Conservation (phyloP, 1,140 invertebrate genomes). For the Phocides pigmalion region DNA sequence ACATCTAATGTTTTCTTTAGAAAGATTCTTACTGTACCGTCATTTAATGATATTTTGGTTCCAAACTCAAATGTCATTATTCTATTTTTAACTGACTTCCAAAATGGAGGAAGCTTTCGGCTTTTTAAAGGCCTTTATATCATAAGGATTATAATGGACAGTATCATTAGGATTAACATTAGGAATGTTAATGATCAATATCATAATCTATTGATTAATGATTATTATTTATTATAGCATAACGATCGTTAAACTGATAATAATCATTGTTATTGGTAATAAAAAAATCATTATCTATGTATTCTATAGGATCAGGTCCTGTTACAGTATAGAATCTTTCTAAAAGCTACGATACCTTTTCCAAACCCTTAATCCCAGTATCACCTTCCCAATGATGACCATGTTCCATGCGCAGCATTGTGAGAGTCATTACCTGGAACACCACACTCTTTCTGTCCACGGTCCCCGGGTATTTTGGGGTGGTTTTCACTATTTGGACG, state of each 20-base stretch:
- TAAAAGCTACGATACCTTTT: slow-evolving; percentile 21
- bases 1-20: not conserved
- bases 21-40: not conserved
- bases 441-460: slow-evolving; percentile 77
- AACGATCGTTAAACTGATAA: not conserved
- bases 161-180: no score
- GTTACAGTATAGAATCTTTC: slow-evolving; percentile 20
- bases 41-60: not conserved
- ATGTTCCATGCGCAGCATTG: slow-evolving; percentile 55
- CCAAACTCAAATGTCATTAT: not conserved
- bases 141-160: no score
- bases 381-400: slow-evolving; percentile 34
- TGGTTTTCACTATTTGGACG: slow-evolving; percentile 88
- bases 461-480: slow-evolving; percentile 89
- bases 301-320: no score
- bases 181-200: no score
- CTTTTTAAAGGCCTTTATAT: no score
- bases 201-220: no score
- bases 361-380: slow-evolving; percentile 22
- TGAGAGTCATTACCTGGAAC: slow-evolving; percentile 74
- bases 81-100: not conserved
- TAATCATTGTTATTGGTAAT: not conserved
- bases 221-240: no score
- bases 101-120: no score
- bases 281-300: no score